Evolutionary conservation across 2,888 invertebrate species (phyloP).

Genomic region (Dyspetes luteomarginatus): DNA sequence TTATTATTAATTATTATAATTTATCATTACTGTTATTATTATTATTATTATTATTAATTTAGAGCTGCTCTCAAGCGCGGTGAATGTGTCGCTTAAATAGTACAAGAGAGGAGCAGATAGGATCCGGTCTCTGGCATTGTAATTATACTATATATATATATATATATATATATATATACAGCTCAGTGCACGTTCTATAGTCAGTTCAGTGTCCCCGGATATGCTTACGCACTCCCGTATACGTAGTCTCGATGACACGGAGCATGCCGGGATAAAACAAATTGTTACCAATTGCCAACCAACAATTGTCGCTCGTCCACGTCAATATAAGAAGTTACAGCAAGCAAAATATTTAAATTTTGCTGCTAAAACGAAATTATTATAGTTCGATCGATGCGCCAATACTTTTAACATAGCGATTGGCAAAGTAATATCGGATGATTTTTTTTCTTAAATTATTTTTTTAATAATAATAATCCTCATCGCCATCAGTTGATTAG

Average conservation of each 20-base stretch:
- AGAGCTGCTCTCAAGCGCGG: neutral
- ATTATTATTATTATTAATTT: no score
- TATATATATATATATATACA: neutral
- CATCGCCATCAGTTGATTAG: no score
- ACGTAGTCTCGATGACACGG: constrained; percentile 26
- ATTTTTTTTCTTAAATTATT: no score
- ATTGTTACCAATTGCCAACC: constrained; percentile 70
- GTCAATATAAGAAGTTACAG: neutral
- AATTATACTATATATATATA: neutral
- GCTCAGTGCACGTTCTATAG: constrained; percentile 27
- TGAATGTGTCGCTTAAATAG: neutral
- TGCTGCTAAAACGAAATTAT: neutral
- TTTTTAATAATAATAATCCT: no score
- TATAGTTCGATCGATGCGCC: no score
- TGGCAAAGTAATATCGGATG: no score
- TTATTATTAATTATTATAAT: no score
- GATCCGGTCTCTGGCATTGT: neutral
- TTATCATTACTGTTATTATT: no score
- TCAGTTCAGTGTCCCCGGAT: constrained; percentile 63
- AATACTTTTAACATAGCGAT: no score
- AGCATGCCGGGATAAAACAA: constrained; percentile 60
- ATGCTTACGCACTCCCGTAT: neutral
- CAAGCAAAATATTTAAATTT: neutral
- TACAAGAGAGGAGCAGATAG: constrained; percentile 6
- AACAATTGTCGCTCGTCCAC: constrained; percentile 56